Base-by-base conservation (phyloP, 2,888 invertebrate species). In the Xanthia icteritia region DNA sequence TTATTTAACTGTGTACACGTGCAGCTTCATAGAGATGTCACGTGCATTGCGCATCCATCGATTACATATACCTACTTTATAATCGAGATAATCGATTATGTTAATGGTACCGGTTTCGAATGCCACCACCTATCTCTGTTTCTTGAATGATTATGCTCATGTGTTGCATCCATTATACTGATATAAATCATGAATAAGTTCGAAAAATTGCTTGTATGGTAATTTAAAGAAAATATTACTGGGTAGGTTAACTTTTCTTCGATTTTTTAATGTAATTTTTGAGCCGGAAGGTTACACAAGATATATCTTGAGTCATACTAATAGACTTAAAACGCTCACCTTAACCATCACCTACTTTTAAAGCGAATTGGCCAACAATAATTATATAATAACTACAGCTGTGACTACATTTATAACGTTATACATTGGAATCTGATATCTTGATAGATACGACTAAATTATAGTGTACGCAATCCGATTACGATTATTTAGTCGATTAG, bases 31-130 rank as follows among this genome's bases (percentile, higher is more conserved):
- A 79, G 77, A 78, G 80, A 68, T 72, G 78, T 83, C 91, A 90
- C 90, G 91, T 91, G 90, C 84, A 73, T 61, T 61, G 81, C 80
- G 84, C 87, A 87, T 88, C 84, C 73, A 86, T 87, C 86, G 89
- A 88, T 88, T 86, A 80, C 83, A 85, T 73, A 83, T 73, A 79
- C 15, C 45, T 51, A 20, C 76, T 77, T 85, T 86, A 78, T 82
- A 83, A 86, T 86, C 83, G 86, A 86, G 83, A 84, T 87, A 80
- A 87, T 88, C 87, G 87, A 87, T 90, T 91, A 91, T 91, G 90
- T 66, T 89, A 91, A 92, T 91, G 82, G 77, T 76, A 89, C 91
- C 85, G 89, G 93, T 92, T 89, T 81, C 76, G 83, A 89, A 90
- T 89, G 76, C 86, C 87, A 84, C 85, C 79, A 82, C 85, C 84